phyloP scores from a whole-genome alignment of 2,797 vertebrate genomes.

The Sphenodon punctatus region DNA sequence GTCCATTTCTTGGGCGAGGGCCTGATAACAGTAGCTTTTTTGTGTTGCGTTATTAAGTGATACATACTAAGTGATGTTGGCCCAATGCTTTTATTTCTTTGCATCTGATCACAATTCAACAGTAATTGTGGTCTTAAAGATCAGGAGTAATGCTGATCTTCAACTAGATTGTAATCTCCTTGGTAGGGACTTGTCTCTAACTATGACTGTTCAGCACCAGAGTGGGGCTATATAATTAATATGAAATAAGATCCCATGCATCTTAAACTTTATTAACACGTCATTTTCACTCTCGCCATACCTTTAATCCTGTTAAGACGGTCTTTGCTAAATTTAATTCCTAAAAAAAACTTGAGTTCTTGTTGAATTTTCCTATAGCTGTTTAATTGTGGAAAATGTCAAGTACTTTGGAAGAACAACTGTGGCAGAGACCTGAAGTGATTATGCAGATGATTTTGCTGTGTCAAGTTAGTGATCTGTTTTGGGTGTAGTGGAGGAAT shows the following conservation, averaged over 20 bases:
- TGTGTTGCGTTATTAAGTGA: not conserved
- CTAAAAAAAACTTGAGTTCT: constrained; percentile 23
- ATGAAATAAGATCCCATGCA: not conserved
- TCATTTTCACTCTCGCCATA: not conserved
- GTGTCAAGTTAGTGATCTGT: not conserved
- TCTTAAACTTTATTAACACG: constrained; percentile 17
- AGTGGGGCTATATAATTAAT: no score
- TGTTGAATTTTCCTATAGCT: constrained; percentile 14
- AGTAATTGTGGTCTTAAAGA: no score
- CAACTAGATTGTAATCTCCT: no score
- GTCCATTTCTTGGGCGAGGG: no score
- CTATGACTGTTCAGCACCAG: no score
- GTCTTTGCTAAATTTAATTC: constrained; percentile 33
- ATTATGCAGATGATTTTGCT: not conserved
- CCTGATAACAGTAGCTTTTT: not conserved
- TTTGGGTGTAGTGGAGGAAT: not conserved
- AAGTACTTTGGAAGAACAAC: constrained; percentile 25
- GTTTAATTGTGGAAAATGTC: constrained; percentile 7
- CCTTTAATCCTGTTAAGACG: constrained; percentile 45
- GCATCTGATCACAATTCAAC: not conserved
- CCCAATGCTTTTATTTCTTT: not conserved
- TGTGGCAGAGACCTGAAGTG: not conserved
- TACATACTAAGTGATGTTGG: not conserved
- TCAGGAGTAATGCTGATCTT: no score
- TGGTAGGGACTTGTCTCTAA: no score